phyloP scores from a whole-genome alignment of 2,888 invertebrate species.

The Eupithecia inturbata region DNA sequence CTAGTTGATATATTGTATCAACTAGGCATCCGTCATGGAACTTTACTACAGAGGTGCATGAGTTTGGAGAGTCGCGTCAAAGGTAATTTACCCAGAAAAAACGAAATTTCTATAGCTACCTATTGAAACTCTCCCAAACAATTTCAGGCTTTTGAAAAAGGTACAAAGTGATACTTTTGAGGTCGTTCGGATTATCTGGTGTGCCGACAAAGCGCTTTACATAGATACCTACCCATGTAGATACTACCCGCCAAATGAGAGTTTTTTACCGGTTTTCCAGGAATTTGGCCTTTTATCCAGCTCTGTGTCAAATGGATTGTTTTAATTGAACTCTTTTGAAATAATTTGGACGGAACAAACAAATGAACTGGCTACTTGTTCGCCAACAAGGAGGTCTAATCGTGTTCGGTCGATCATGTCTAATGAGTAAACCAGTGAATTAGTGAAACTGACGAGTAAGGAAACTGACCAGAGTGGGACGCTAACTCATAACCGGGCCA shows the following conservation, averaged over 20 bases:
- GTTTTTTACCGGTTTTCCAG: neutral
- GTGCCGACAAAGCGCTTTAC: constrained; percentile 5
- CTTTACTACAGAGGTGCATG: too few relatives aligned
- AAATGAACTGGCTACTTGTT: neutral
- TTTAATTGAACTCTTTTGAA: neutral
- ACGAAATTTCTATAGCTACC: neutral
- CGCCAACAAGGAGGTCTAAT: too few relatives aligned
- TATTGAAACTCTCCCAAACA: neutral
- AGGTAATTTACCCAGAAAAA: too few relatives aligned
- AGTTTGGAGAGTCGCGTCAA: too few relatives aligned
- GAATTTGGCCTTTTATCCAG: neutral
- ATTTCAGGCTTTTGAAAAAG: constrained; percentile 15
- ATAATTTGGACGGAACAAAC: neutral
- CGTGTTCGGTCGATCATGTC: too few relatives aligned
- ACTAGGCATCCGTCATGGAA: too few relatives aligned
- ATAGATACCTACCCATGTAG: constrained; percentile 1
- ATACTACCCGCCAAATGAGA: neutral
- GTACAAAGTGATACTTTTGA: constrained; percentile 15
- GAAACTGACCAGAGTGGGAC: too few relatives aligned
- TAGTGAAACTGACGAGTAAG: too few relatives aligned
- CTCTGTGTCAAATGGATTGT: neutral
- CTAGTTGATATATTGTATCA: too few relatives aligned
- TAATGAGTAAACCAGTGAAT: too few relatives aligned
- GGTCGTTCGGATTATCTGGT: constrained; percentile 13
- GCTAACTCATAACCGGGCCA: too few relatives aligned